phyloP scores from a whole-genome alignment of 1,140 invertebrate species.

The Heterodera schachtii region DNA sequence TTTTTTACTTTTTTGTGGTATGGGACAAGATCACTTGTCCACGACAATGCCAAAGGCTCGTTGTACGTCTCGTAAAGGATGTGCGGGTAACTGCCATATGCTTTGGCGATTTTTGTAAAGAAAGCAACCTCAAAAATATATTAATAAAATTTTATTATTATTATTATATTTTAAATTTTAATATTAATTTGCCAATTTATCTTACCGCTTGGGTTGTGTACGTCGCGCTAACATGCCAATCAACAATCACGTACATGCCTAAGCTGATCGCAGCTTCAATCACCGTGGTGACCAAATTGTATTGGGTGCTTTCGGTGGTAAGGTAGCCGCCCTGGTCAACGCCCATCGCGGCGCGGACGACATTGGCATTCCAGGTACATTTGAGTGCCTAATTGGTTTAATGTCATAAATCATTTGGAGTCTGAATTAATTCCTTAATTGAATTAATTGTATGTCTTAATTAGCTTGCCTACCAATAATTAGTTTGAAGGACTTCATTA shows the following conservation, averaged over 20 bases:
- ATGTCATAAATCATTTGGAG: neutral
- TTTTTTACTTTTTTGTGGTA: constrained; percentile 7
- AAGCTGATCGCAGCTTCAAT: constrained; percentile 28
- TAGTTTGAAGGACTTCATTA: no score
- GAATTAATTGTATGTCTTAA: no score
- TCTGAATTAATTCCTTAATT: neutral
- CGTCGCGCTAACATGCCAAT: constrained; percentile 18
- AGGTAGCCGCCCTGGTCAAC: constrained; percentile 40
- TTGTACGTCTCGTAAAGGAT: constrained; percentile 34
- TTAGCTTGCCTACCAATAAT: no score
- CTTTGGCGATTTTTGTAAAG: constrained; percentile 23
- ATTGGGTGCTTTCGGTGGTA: neutral
- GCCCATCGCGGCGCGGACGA: constrained; percentile 38
- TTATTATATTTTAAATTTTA: no score
- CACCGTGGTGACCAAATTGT: constrained; percentile 19
- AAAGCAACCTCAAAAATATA: constrained; percentile 1
- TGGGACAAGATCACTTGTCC: constrained; percentile 17
- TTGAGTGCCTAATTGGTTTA: neutral
- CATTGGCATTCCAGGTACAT: constrained; percentile 31
- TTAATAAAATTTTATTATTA: neutral
- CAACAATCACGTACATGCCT: constrained; percentile 32
- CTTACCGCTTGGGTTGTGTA: constrained; percentile 17
- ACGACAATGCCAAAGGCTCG: constrained; percentile 27
- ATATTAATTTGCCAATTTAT: neutral
- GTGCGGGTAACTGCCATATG: constrained; percentile 28